Conservation (phyloP, 2,888 invertebrate genomes). For the Ischnus inquisitorius region DNA sequence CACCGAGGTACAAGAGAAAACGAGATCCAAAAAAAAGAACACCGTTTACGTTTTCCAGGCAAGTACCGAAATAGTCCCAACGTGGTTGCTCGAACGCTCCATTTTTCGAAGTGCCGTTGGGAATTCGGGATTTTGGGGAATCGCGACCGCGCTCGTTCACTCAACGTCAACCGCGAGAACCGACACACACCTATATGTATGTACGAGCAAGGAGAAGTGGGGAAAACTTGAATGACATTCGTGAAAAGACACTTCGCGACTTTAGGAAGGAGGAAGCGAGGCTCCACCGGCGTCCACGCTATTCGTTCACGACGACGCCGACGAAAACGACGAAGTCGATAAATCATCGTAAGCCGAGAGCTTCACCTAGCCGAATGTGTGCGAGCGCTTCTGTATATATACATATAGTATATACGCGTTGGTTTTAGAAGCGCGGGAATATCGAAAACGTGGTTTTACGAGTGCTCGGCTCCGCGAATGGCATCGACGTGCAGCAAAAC, state of each 20-base stretch:
- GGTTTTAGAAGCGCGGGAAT: slow-evolving; percentile 67
- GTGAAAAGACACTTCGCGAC: slow-evolving; percentile 53
- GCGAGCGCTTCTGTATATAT: neutral
- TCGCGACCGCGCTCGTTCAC: slow-evolving; percentile 58
- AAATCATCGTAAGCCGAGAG: slow-evolving; percentile 47
- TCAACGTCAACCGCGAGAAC: slow-evolving; percentile 51
- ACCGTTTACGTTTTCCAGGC: slow-evolving; percentile 16
- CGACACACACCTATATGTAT: slow-evolving; percentile 21
- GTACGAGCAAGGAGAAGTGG: neutral
- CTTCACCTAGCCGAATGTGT: slow-evolving; percentile 1
- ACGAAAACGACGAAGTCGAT: slow-evolving; percentile 58
- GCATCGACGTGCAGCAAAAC: neutral
- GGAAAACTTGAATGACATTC: slow-evolving; percentile 51
- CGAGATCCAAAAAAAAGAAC: neutral
- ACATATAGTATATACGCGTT: neutral
- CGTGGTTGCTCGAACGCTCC: slow-evolving; percentile 36
- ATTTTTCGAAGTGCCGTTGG: slow-evolving; percentile 50
- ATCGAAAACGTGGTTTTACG: slow-evolving; percentile 77
- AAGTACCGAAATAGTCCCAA: neutral
- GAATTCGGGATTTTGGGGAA: slow-evolving; percentile 62
- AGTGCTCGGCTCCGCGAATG: slow-evolving; percentile 67
- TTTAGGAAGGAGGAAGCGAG: slow-evolving; percentile 47
- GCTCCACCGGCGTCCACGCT: slow-evolving; percentile 18
- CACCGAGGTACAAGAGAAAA: neutral
- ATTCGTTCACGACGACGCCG: slow-evolving; percentile 56